phyloP scores from a whole-genome alignment of 2,888 invertebrate genomes.

The Phasia obesa region DNA sequence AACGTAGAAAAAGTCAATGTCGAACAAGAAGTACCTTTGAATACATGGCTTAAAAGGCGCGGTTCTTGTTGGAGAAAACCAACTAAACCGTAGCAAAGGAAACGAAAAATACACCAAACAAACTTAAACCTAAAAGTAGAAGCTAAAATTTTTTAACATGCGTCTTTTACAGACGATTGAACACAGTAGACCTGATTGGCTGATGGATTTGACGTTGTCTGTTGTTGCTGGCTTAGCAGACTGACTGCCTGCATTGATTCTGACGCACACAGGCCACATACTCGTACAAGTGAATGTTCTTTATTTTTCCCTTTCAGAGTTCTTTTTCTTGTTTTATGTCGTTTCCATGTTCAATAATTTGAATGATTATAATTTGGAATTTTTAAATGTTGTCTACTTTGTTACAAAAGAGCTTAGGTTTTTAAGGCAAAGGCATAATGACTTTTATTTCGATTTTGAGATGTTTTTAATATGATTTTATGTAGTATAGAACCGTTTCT shows the following conservation, averaged over 20 bases:
- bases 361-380: slow-evolving; percentile 19
- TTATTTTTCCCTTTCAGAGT: neutral
- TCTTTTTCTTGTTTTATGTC: neutral
- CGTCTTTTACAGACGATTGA: slow-evolving; percentile 51
- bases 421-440: neutral
- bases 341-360: slow-evolving; percentile 15
- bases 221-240: slow-evolving; percentile 2
- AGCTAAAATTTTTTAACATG: slow-evolving; percentile 21
- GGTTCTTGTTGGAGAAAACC: slow-evolving; percentile 40
- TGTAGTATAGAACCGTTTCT: no score
- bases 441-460: neutral
- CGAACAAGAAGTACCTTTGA: slow-evolving; percentile 33
- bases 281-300: slow-evolving; percentile 6
- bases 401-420: no score
- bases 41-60: slow-evolving; percentile 46
- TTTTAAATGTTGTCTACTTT: neutral
- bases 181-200: slow-evolving; percentile 32
- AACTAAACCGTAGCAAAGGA: neutral
- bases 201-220: neutral
- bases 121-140: slow-evolving; percentile 20
- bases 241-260: slow-evolving; percentile 29
- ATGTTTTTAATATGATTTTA: no score
- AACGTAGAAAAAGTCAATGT: slow-evolving; percentile 9
- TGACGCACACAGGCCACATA: neutral
- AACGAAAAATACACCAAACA: neutral